Percentiles rank a stretch among this genome's conserved stretches.
Evolutionary conservation across 2,797 vertebrate genomes (phyloP).

Genomic region (Erethizon dorsatum): DNA sequence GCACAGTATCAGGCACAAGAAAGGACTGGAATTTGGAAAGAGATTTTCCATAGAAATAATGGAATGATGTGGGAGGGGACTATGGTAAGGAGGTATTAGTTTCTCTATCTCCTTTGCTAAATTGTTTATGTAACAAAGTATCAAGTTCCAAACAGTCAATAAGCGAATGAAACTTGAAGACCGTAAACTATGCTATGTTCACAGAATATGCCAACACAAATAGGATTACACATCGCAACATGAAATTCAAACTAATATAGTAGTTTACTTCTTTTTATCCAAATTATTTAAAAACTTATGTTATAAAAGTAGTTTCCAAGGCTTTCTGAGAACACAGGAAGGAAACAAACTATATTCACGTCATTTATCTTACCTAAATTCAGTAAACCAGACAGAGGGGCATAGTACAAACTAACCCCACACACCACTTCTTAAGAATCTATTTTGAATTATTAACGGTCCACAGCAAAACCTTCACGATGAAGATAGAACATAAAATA

Average conservation of each 20-base stretch:
- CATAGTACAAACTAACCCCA: neutral
- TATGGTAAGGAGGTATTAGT: neutral
- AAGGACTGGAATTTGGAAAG: neutral
- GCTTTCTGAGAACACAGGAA: neutral
- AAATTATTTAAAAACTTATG: slow-evolving; percentile 4
- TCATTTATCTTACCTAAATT: slow-evolving; percentile 48
- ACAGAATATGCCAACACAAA: neutral
- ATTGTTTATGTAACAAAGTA: neutral
- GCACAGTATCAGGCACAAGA: neutral
- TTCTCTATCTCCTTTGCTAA: neutral
- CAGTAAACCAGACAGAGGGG: slow-evolving; percentile 28
- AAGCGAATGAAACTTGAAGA: slow-evolving; percentile 1
- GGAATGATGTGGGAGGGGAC: fast-evolving
- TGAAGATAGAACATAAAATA: slow-evolving; percentile 17
- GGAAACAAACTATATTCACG: neutral
- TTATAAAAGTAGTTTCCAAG: slow-evolving; percentile 17
- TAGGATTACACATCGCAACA: neutral
- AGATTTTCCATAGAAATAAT: neutral
- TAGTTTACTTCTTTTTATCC: neutral
- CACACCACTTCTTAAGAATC: neutral
- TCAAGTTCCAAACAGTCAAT: slow-evolving; percentile 20
- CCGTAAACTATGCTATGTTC: neutral
- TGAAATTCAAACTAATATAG: neutral
- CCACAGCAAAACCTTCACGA: slow-evolving; percentile 45
- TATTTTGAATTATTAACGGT: slow-evolving; percentile 52